Evolutionary conservation across 1,140 invertebrate genomes (phyloP).

Genomic region (Leptinotarsa undecemlineata): DNA sequence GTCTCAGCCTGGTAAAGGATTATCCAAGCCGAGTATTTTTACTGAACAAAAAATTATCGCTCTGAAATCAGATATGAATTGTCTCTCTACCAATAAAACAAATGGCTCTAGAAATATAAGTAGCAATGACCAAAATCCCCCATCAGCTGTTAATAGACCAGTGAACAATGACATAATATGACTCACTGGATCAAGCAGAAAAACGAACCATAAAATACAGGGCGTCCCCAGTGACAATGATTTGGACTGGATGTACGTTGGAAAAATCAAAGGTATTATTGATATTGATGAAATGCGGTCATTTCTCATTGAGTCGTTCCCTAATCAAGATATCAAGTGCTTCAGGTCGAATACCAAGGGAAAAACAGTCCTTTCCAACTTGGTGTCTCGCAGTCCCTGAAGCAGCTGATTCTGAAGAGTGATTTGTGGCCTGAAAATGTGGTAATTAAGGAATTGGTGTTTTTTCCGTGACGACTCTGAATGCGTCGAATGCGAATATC

Average conservation of each 20-base stretch:
- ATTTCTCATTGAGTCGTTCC: background rate
- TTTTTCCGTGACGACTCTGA: background rate
- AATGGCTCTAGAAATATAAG: too few relatives aligned
- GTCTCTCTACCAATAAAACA: too few relatives aligned
- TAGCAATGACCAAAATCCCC: too few relatives aligned
- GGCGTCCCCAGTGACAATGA: background rate
- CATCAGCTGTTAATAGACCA: too few relatives aligned
- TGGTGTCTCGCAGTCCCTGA: background rate
- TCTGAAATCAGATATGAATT: too few relatives aligned
- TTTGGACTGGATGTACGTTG: background rate
- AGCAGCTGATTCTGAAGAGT: background rate
- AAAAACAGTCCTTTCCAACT: background rate
- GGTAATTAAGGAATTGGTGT: background rate
- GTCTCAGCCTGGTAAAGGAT: too few relatives aligned
- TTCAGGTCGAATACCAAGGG: background rate
- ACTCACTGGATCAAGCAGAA: background rate
- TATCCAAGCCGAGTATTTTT: too few relatives aligned
- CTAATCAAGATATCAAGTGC: too few relatives aligned
- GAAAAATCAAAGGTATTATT: constrained; percentile 1
- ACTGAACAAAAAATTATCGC: too few relatives aligned
- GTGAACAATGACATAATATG: too few relatives aligned
- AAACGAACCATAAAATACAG: background rate
- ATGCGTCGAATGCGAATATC: too few relatives aligned
- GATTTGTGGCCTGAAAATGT: background rate
- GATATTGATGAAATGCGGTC: background rate